Evolutionary conservation across 2,888 invertebrate genomes (phyloP).

Genomic region (Fragum sueziense): DNA sequence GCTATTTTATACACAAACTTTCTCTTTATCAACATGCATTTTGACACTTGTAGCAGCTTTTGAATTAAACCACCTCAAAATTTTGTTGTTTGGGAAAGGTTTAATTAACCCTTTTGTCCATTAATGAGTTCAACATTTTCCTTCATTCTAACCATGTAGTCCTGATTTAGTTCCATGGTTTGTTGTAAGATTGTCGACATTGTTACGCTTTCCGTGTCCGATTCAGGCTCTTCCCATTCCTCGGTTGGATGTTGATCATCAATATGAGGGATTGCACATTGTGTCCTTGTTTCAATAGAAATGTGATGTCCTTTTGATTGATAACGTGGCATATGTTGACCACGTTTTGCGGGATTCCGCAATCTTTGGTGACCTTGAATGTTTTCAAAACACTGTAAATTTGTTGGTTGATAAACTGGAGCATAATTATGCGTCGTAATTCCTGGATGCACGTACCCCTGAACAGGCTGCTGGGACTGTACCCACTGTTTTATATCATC

Average conservation of each 20-base stretch:
- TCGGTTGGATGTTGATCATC: not conserved
- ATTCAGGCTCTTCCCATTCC: conserved; percentile 13
- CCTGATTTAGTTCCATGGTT: not conserved
- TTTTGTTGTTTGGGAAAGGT: too few relatives aligned
- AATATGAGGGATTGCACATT: not conserved
- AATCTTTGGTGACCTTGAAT: not conserved
- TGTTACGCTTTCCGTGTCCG: conserved; percentile 11
- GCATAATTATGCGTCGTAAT: not conserved
- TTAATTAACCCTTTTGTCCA: not conserved
- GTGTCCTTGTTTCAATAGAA: not conserved
- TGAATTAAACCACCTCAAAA: too few relatives aligned
- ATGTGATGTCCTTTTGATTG: not conserved
- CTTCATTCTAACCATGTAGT: not conserved
- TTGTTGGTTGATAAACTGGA: not conserved
- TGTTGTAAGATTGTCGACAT: conserved; percentile 15
- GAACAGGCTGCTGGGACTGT: not conserved
- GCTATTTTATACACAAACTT: too few relatives aligned
- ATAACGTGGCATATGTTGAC: not conserved
- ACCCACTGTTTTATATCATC: conserved; percentile 14
- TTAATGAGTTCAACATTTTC: not conserved
- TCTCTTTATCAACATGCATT: too few relatives aligned
- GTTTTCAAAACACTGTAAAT: not conserved
- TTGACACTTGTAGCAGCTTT: too few relatives aligned
- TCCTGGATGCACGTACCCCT: not conserved
- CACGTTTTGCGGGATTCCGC: not conserved